These are phyloP conservation scores for Equus przewalskii DNA, from an alignment of 2,113 vertebrate species.

Conservation along the genomic window DNA sequence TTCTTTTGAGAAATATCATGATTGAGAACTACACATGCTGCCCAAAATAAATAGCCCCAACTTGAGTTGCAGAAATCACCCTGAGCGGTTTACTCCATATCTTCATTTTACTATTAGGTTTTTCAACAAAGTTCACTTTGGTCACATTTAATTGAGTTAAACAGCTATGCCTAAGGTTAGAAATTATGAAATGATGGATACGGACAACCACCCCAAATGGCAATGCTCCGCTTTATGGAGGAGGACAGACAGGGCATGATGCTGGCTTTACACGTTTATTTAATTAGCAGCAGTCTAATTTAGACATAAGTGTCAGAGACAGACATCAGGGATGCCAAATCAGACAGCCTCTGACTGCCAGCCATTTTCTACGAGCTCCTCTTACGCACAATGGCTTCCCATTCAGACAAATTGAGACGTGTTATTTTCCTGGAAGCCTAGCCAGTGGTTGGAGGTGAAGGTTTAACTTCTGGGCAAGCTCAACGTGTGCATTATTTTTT, in stretches of 20 bases:
- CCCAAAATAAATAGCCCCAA: constrained; percentile 57
- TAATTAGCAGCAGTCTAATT: constrained; percentile 82
- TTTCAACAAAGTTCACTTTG: constrained; percentile 79
- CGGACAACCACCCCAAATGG: constrained; percentile 68
- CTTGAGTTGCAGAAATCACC: constrained; percentile 65
- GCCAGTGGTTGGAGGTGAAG: neutral
- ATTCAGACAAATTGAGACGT: constrained; percentile 52
- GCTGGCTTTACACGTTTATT: constrained; percentile 77
- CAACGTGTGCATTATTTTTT: neutral
- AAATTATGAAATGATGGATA: constrained; percentile 80
- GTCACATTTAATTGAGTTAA: constrained; percentile 81
- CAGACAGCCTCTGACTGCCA: constrained; percentile 78
- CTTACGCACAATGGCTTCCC: constrained; percentile 34
- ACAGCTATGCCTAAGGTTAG: constrained; percentile 80
- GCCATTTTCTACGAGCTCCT: constrained; percentile 58
- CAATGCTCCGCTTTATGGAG: constrained; percentile 69
- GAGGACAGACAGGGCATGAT: constrained; percentile 63
- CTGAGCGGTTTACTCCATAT: constrained; percentile 29
- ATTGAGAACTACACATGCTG: neutral
- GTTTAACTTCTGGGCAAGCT: constrained; percentile 63
- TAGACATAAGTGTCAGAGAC: constrained; percentile 84
- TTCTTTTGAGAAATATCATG: neutral
- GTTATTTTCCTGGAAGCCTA: constrained; percentile 23
- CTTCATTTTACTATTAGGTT: constrained; percentile 75
- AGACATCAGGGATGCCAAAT: constrained; percentile 77